phyloP scores from a whole-genome alignment of 1,140 invertebrate species.

The Drosophila arawakana region DNA sequence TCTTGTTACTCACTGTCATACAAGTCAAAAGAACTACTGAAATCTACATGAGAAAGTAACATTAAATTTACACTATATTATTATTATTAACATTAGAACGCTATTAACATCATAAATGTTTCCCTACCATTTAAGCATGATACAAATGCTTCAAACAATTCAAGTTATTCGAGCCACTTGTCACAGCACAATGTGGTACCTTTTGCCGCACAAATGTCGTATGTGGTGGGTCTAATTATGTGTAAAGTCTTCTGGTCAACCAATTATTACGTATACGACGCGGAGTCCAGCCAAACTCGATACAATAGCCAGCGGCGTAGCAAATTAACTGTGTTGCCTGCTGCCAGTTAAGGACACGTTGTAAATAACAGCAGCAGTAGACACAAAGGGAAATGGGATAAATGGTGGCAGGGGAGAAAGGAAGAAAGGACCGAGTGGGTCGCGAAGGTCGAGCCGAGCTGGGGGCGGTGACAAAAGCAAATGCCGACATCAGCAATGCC shows the following conservation, averaged over 20 bases:
- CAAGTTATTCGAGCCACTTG: not conserved
- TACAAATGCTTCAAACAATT: not conserved
- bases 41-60: too few relatives aligned
- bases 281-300: conserved; percentile 18
- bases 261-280: conserved; percentile 69
- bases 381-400: conserved; percentile 8
- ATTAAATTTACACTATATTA: too few relatives aligned
- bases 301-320: conserved; percentile 55
- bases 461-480: conserved; percentile 45
- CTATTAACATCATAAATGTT: not conserved
- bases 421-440: too few relatives aligned
- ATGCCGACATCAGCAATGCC: conserved; percentile 67
- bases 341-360: conserved; percentile 53
- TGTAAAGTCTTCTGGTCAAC: conserved; percentile 24
- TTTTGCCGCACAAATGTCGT: conserved; percentile 37
- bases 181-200: not conserved
- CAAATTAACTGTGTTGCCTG: conserved; percentile 63
- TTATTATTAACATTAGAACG: too few relatives aligned
- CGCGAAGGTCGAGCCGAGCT: not conserved
- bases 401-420: too few relatives aligned
- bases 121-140: not conserved
- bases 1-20: too few relatives aligned
- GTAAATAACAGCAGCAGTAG: conserved; percentile 67
- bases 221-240: conserved; percentile 59
- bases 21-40: too few relatives aligned